phyloP scores from a whole-genome alignment of 2,113 vertebrate genomes.

The Bambusicola thoracicus region DNA sequence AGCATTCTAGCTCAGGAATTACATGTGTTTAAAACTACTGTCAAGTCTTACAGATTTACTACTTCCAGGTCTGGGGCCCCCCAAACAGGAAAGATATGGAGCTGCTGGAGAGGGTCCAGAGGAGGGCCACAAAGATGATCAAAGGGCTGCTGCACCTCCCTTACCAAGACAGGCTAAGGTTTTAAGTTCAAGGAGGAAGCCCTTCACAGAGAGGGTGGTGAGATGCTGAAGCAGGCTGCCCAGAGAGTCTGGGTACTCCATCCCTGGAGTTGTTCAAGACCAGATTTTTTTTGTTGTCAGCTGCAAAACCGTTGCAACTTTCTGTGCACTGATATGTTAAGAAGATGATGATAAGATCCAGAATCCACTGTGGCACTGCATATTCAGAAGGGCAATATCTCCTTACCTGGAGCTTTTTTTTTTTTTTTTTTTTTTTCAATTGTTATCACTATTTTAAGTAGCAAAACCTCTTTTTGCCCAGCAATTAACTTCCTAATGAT shows the following conservation, averaged over 20 bases:
- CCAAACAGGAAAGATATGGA: too few relatives aligned
- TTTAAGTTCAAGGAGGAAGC: too few relatives aligned
- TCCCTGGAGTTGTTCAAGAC: too few relatives aligned
- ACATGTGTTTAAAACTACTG: neutral
- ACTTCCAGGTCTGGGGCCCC: too few relatives aligned
- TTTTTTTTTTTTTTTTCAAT: too few relatives aligned
- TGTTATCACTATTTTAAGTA: neutral
- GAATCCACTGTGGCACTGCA: fast-evolving
- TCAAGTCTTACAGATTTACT: neutral
- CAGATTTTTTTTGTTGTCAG: neutral
- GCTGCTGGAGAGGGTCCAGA: too few relatives aligned
- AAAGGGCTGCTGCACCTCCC: too few relatives aligned
- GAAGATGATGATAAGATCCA: neutral
- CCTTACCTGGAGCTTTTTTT: neutral
- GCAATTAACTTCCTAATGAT: neutral
- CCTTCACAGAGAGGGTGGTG: too few relatives aligned
- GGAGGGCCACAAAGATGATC: too few relatives aligned
- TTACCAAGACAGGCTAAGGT: too few relatives aligned
- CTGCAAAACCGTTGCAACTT: neutral
- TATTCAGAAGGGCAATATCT: neutral
- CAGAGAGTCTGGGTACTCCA: too few relatives aligned
- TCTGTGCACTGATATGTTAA: neutral
- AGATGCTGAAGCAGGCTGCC: too few relatives aligned
- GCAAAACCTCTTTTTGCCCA: neutral
- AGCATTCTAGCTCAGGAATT: neutral